Base-by-base conservation (phyloP, 2,888 invertebrate genomes). In the Cartodere bifasciata region DNA sequence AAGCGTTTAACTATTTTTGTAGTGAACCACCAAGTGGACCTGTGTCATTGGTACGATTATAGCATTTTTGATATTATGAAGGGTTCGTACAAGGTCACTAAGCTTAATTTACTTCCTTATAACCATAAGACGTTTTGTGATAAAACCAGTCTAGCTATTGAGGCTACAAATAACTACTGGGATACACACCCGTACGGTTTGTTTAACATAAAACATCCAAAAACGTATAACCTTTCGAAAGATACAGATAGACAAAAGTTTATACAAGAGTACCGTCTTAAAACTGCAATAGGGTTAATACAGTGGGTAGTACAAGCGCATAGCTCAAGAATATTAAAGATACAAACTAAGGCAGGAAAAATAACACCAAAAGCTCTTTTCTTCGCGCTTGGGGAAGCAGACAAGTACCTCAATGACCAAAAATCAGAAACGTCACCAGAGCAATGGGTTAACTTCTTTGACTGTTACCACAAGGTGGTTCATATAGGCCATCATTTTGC, bases 371-470 rank as follows among this genome's bases (percentile, higher is more conserved):
- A n/a, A n/a, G n/a, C n/a, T n/a, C n/a, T n/a, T n/a, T n/a, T n/a
- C n/a, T n/a, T n/a, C n/a, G n/a, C n/a, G n/a, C n/a, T n/a, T n/a
- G n/a, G n/a, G n/a, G n/a, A n/a, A n/a, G n/a, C n/a, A n/a, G n/a
- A n/a, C n/a, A n/a, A n/a, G n/a, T n/a, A n/a, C n/a, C n/a, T n/a
- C n/a, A n/a, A n/a, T n/a, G n/a, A n/a, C n/a, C n/a, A n/a, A n/a
- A n/a, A n/a, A n/a, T n/a, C n/a, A n/a, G n/a, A n/a, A n/a, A n/a
- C n/a, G n/a, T n/a, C n/a, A n/a, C n/a, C n/a, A n/a, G n/a, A 63
- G 20, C 73, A 81, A 42, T 84, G 83, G 82, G 68, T 70, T 41
- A 59, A 65, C 26, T 76, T 79, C 50, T 56, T 82, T 28, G 70
- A 70, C 41, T 70, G 71, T 52, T 80, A 71, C 52, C 73, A 75